These are phyloP conservation scores for Tridacna gigas DNA, from an alignment of 2,888 invertebrate genomes.

Conservation along the genomic window DNA sequence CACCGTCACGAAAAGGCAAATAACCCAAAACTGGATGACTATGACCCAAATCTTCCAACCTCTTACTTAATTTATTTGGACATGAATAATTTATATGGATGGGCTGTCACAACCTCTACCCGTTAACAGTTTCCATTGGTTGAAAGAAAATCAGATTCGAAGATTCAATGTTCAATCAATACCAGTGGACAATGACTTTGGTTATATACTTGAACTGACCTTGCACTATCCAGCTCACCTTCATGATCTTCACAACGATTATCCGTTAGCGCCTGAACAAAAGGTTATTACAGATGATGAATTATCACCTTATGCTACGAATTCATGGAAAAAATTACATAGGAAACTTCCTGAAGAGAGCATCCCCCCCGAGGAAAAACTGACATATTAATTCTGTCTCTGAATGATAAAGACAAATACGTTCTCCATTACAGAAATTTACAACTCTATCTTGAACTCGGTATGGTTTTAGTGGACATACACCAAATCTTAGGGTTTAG, in stretches of 20 bases:
- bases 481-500: constrained; percentile 78
- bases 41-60: constrained; percentile 5
- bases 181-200: constrained; percentile 13
- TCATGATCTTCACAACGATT: constrained; percentile 24
- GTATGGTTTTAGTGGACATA: constrained; percentile 71
- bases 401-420: constrained; percentile 27
- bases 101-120: constrained; percentile 26
- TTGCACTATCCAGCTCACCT: constrained; percentile 2
- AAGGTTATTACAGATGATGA: constrained; percentile 18
- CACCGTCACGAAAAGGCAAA: constrained; percentile 13
- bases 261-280: constrained; percentile 35
- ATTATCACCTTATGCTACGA: constrained; percentile 24
- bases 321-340: constrained; percentile 23
- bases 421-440: constrained; percentile 31
- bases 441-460: constrained; percentile 41
- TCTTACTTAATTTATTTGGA: constrained; percentile 13
- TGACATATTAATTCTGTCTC: constrained; percentile 14
- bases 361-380: constrained; percentile 17
- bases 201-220: constrained; percentile 32
- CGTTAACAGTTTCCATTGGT: not conserved
- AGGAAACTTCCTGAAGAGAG: not conserved
- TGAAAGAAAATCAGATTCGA: constrained; percentile 19
- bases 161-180: constrained; percentile 2
- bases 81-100: constrained; percentile 32
- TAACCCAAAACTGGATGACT: constrained; percentile 3